phyloP scores from a whole-genome alignment of 2,113 vertebrate genomes.

The Crypturellus undulatus region DNA sequence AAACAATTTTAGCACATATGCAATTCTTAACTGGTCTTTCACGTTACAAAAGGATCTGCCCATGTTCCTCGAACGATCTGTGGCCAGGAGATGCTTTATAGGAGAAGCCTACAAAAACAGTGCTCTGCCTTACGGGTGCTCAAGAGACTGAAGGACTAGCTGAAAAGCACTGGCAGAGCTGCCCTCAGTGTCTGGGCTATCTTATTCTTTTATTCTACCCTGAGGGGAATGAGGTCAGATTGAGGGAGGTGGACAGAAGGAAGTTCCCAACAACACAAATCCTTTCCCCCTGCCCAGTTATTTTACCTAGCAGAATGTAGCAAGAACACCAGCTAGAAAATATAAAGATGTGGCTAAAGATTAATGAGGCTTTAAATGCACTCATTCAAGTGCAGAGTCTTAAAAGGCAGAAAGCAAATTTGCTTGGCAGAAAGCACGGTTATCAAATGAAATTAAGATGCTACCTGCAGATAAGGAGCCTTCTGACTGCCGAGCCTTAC shows the following conservation, averaged over 20 bases:
- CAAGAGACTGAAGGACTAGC: neutral
- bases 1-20: neutral
- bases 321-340: neutral
- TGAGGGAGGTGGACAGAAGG: neutral
- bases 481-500: neutral
- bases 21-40: neutral
- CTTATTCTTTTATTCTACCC: neutral
- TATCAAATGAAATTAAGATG: neutral
- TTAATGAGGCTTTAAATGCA: neutral
- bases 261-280: neutral
- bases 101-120: neutral
- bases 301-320: neutral
- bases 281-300: neutral
- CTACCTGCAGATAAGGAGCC: neutral
- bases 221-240: neutral
- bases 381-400: neutral
- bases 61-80: neutral
- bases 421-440: neutral
- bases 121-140: neutral
- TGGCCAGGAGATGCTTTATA: neutral
- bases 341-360: neutral
- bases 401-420: neutral
- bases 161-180: neutral
- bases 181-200: neutral
- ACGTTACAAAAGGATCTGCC: neutral